phyloP scores from a whole-genome alignment of 2,797 vertebrate species.

The Anomalospiza imberbis region DNA sequence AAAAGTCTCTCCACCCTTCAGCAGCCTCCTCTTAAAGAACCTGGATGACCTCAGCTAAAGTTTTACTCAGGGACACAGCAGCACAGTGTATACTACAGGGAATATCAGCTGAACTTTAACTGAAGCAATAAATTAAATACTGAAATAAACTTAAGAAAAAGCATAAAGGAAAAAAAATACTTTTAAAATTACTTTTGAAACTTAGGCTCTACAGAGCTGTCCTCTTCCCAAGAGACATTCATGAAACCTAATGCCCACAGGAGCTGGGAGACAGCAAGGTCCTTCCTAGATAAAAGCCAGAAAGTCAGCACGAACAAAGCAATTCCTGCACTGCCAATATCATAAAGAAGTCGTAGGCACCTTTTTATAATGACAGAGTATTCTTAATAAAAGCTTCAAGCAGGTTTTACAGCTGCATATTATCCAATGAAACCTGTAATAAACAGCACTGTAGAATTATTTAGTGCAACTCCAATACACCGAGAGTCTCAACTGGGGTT shows the following conservation, averaged over 20 bases:
- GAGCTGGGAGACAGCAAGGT: not conserved
- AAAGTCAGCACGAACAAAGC: not conserved
- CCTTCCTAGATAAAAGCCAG: not conserved
- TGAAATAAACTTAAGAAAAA: not conserved
- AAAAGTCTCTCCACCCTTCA: not conserved
- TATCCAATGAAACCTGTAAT: conserved; percentile 59
- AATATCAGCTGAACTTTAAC: not conserved
- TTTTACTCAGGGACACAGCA: not conserved
- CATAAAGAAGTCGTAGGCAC: conserved; percentile 15
- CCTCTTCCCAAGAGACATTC: not conserved
- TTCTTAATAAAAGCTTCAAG: conserved; percentile 63
- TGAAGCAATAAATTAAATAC: not conserved
- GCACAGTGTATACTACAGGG: not conserved
- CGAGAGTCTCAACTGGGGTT: not conserved
- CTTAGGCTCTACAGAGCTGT: not conserved
- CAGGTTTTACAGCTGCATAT: conserved; percentile 59
- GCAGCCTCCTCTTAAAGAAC: not conserved
- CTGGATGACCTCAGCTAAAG: not conserved
- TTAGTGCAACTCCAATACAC: conserved; percentile 55
- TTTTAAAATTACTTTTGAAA: not conserved
- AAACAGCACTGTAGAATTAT: conserved; percentile 50
- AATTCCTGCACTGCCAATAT: not conserved
- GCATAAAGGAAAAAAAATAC: not conserved
- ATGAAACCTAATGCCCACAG: not conserved
- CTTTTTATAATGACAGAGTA: conserved; percentile 56